These are phyloP conservation scores for Euplagia quadripunctaria DNA, from an alignment of 2,888 invertebrate genomes.

Conservation along the genomic window DNA sequence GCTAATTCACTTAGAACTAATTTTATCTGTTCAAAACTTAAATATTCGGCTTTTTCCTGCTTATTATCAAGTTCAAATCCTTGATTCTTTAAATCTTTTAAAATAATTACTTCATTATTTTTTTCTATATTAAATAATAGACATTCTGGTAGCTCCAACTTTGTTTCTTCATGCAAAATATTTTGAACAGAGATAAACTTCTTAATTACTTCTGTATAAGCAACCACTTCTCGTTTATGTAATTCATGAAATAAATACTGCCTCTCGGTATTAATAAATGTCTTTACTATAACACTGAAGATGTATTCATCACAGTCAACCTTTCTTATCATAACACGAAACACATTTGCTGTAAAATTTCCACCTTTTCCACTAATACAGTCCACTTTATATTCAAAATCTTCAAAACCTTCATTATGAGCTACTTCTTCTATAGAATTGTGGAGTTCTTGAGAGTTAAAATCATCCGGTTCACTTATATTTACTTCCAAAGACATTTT, in stretches of 20 bases:
- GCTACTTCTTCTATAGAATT: slow-evolving; percentile 69
- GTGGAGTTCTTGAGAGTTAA: slow-evolving; percentile 75
- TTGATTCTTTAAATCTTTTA: slow-evolving; percentile 70
- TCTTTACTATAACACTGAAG: slow-evolving; percentile 75
- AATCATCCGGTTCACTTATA: slow-evolving; percentile 80
- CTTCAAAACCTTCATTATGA: slow-evolving; percentile 59
- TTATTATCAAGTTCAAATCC: slow-evolving; percentile 68
- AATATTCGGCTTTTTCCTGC: slow-evolving; percentile 59
- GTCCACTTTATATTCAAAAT: slow-evolving; percentile 77
- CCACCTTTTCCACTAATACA: slow-evolving; percentile 72
- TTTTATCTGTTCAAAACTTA: slow-evolving; percentile 62
- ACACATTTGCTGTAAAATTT: slow-evolving; percentile 76
- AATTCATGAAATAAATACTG: slow-evolving; percentile 75
- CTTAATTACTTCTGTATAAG: slow-evolving; percentile 67
- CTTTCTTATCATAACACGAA: slow-evolving; percentile 71
- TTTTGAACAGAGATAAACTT: slow-evolving; percentile 66
- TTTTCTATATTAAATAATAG: slow-evolving; percentile 62
- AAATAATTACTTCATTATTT: slow-evolving; percentile 73
- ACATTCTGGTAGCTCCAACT: slow-evolving; percentile 67
- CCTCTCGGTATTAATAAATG: slow-evolving; percentile 73
- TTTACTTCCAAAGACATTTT: slow-evolving; percentile 82
- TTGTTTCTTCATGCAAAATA: slow-evolving; percentile 53
- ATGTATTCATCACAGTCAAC: slow-evolving; percentile 54
- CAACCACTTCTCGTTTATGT: slow-evolving; percentile 74
- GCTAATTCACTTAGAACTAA: slow-evolving; percentile 70